Percentiles rank a stretch among this genome's conserved stretches.
Evolutionary conservation across 2,797 vertebrate genomes (phyloP).

Genomic region (Margarornis squamiger): DNA sequence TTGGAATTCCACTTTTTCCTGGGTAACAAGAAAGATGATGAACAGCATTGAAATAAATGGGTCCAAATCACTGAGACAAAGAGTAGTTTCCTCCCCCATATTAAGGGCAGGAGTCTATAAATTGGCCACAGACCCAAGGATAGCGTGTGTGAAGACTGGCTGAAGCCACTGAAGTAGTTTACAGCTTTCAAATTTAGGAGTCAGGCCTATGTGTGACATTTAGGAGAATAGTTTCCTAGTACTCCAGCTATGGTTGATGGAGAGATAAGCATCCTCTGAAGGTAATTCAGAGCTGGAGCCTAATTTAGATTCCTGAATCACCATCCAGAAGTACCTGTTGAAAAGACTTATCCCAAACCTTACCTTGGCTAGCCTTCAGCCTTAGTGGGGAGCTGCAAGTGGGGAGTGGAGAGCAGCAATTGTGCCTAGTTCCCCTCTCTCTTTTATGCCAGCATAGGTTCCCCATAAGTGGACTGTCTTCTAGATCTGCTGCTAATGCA

Average conservation of each 20-base stretch:
- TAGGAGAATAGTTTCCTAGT: neutral
- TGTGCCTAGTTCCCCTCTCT: neutral
- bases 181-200: neutral
- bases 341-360: neutral
- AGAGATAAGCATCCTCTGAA: neutral
- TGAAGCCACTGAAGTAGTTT: neutral
- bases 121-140: neutral
- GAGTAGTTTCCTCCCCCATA: neutral
- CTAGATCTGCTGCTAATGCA: neutral
- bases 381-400: neutral
- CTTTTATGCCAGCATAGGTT: neutral
- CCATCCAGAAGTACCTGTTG: neutral
- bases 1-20: neutral
- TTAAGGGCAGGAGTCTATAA: neutral
- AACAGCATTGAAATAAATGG: neutral
- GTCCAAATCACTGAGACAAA: neutral
- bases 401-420: neutral
- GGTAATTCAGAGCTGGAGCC: neutral
- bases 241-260: neutral
- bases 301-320: neutral
- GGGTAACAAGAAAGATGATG: neutral
- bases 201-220: neutral
- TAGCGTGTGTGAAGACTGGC: neutral
- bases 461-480: neutral
- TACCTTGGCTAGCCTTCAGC: neutral